Percentiles rank a stretch among this genome's conserved stretches.
Evolutionary conservation across 2,113 vertebrate species (phyloP).

Genomic region (Pteronura brasiliensis): DNA sequence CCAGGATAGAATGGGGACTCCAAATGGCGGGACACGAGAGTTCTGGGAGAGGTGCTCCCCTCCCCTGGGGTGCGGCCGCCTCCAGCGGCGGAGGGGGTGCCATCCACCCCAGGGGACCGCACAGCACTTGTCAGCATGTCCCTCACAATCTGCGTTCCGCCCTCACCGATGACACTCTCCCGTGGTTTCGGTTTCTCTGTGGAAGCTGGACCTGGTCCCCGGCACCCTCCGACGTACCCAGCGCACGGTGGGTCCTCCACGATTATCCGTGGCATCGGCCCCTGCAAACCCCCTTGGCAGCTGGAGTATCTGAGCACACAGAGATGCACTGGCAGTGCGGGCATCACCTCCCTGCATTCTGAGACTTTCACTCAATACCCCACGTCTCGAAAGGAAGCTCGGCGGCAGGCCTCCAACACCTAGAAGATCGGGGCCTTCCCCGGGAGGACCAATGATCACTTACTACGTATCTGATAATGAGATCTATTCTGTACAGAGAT

Average conservation of each 20-base stretch:
- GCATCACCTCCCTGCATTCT: background rate
- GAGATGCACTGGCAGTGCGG: background rate
- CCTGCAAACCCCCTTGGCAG: background rate
- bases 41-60: accelerated
- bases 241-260: background rate
- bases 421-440: background rate
- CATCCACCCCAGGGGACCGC: accelerated
- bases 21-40: accelerated
- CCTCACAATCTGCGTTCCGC: background rate
- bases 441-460: background rate
- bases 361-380: background rate
- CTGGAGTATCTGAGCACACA: background rate
- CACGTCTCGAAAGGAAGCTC: background rate
- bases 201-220: background rate
- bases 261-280: background rate
- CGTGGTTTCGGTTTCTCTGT: background rate
- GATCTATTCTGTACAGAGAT: background rate
- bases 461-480: background rate
- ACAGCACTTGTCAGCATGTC: accelerated
- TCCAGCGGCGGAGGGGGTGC: accelerated
- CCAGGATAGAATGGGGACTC: background rate
- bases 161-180: background rate
- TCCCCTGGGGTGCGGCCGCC: background rate
- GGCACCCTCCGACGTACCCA: too few relatives aligned
- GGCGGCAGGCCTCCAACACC: background rate